Percentiles rank a stretch among this genome's conserved stretches.
Evolutionary conservation across 2,113 vertebrate species (phyloP).

Genomic region (Leucoraja erinaceus): DNA sequence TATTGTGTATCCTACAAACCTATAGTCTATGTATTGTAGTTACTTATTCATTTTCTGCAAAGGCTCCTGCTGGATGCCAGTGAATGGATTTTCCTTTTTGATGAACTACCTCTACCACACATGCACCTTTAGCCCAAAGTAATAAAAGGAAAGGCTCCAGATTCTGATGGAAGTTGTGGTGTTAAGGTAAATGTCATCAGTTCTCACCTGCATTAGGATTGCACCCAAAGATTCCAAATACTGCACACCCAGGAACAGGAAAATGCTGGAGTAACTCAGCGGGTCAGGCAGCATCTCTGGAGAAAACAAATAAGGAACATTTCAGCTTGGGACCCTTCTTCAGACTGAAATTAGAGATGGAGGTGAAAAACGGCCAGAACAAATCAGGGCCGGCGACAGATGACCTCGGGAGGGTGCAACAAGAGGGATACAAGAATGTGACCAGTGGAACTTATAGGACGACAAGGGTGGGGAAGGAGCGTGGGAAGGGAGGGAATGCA

Average conservation of each 20-base stretch:
- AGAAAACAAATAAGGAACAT: too few species aligned
- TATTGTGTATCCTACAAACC: background rate
- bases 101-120: background rate
- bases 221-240: background rate
- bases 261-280: background rate
- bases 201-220: background rate
- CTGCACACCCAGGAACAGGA: background rate
- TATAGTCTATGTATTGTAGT: background rate
- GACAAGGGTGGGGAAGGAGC: too few species aligned
- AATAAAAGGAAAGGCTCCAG: background rate
- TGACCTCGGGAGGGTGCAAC: too few species aligned
- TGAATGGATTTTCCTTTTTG: background rate
- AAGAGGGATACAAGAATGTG: too few species aligned
- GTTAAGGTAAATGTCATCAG: background rate
- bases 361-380: too few species aligned
- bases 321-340: too few species aligned
- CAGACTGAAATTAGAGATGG: too few species aligned
- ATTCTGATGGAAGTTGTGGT: background rate
- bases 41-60: background rate
- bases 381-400: too few species aligned
- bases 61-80: background rate
- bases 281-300: too few species aligned
- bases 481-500: too few species aligned
- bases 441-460: too few species aligned
- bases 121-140: background rate